Evolutionary conservation across 2,888 invertebrate species (phyloP), one percentile per base, ranked within the genome.

Genomic region (Actias luna): DNA sequence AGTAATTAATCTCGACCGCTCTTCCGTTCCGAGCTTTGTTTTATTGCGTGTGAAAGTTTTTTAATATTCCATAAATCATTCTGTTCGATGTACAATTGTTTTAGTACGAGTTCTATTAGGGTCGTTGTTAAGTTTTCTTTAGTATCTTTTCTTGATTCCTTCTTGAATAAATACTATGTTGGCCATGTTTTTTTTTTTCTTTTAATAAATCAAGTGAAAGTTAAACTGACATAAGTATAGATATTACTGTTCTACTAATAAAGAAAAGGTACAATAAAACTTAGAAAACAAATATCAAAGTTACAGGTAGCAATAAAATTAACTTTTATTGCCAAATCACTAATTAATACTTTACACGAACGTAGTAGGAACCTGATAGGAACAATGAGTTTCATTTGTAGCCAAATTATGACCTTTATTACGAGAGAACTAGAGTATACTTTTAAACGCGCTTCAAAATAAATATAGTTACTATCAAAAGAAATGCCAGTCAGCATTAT

Each of bases 1-100:
- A 82, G 86, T 83, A 87, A 88, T 89, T 88, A 88, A 88, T 87
- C 78, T 77, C 72, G 58, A 69, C 80, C 65, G 55, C 55, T 80
- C 81, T 82, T 85, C 82, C 83, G 84, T 77, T 79, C 63, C 65
- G 66, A 68, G 73, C 74, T 83, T 83, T 82, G 75, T 85, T 82
- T 84, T 79, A 80, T 81, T 83, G 79, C 84, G 85, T 86, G 85
- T 83, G 87, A 86, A 85, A 81, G 79, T 68, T 65, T 76, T 77
- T 83, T 85, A 77, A 82, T 78, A 79, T 81, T 80, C 75, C 78
- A 86, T 85, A 80, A 84, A 84, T 85, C 82, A 84, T 81, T 72
- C 72, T 52, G 71, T 72, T 73, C 69, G 69, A 71, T 69, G 63
- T 35, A 60, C 35, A 14, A 67, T 66, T 63, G 67, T 69, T 67